These are phyloP conservation scores for Mycetomoellerius zeteki DNA, from an alignment of 1,140 invertebrate genomes.

Conservation along the genomic window DNA sequence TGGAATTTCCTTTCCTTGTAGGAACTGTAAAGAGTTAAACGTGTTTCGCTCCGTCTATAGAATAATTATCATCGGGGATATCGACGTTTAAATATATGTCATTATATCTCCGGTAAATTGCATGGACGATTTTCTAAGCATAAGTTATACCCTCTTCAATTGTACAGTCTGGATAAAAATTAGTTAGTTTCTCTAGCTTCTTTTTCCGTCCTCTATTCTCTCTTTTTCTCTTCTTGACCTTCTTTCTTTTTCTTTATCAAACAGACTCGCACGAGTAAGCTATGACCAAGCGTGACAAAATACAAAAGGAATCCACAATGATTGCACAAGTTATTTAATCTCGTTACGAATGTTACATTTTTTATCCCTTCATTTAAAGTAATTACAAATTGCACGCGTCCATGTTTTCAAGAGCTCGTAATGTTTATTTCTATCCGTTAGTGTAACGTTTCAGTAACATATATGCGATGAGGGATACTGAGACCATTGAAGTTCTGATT, in stretches of 20 bases:
- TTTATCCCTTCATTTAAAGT: background rate
- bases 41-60: conserved; percentile 25
- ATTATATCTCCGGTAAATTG: conserved; percentile 28
- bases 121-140: conserved; percentile 13
- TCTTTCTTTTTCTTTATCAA: background rate
- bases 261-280: background rate
- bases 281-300: background rate
- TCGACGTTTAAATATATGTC: conserved; percentile 20
- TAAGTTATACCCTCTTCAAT: conserved; percentile 29
- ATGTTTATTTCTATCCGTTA: background rate
- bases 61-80: conserved; percentile 50
- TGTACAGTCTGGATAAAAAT: conserved; percentile 21
- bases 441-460: background rate
- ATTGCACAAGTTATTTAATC: conserved; percentile 44
- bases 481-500: conserved; percentile 14
- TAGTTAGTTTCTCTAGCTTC: background rate
- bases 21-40: conserved; percentile 18
- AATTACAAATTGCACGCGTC: conserved; percentile 6
- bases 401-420: background rate
- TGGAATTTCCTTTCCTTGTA: conserved; percentile 7
- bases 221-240: background rate
- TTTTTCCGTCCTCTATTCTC: background rate
- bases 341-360: conserved; percentile 25
- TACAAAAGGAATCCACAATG: conserved; percentile 41
- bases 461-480: background rate